Percentiles rank a stretch among this genome's conserved stretches.
Conservation (phyloP, 2,888 invertebrate genomes). For the Piscicola geometra region DNA sequence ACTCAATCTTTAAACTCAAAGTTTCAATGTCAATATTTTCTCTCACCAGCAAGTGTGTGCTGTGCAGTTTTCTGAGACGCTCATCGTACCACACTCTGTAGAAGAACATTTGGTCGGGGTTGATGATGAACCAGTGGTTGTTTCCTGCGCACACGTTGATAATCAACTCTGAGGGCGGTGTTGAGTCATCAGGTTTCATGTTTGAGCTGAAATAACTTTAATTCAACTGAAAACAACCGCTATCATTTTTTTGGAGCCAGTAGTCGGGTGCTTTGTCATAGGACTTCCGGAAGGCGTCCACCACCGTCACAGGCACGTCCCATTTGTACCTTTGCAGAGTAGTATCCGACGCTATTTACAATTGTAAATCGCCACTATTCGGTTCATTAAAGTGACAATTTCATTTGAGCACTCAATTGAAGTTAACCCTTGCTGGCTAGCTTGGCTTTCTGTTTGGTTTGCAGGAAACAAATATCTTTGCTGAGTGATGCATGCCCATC, state of each 20-base stretch:
- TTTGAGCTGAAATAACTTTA: no score
- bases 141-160: background rate
- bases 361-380: no score
- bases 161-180: no score
- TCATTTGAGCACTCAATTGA: no score
- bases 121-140: conserved; percentile 34
- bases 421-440: conserved; percentile 25
- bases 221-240: no score
- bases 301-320: conserved; percentile 35
- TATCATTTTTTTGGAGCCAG: conserved; percentile 26
- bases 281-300: background rate
- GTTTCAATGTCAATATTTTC: no score
- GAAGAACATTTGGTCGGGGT: conserved; percentile 34
- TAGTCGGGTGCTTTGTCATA: conserved; percentile 19
- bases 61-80: background rate
- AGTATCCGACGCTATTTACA: background rate
- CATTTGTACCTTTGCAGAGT: conserved; percentile 29
- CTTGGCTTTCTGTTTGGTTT: conserved; percentile 11
- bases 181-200: no score
- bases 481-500: conserved; percentile 17
- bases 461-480: conserved; percentile 20
- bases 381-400: no score
- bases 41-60: conserved; percentile 12
- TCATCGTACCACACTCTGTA: conserved; percentile 38
- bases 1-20: background rate